Evolutionary conservation across 2,797 vertebrate species (phyloP).

Genomic region (Catostomus latipinnis): DNA sequence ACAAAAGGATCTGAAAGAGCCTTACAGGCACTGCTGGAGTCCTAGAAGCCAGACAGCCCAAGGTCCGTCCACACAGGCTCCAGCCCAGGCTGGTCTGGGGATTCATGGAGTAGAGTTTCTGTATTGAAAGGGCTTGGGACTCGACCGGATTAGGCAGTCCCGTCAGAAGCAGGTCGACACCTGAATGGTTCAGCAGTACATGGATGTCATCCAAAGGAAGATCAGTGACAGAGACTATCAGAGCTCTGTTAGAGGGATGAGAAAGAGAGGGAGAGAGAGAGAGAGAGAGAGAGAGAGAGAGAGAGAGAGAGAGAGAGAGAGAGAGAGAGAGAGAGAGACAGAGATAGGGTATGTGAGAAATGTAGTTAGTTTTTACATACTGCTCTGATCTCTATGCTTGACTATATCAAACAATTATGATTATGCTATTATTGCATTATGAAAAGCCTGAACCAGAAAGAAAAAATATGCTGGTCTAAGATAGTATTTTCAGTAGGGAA

Average conservation of each 20-base stretch:
- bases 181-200: slow-evolving; percentile 67
- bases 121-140: slow-evolving; percentile 40
- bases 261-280: background rate
- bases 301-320: background rate
- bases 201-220: slow-evolving; percentile 30
- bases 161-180: slow-evolving; percentile 73
- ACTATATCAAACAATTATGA: too few species aligned
- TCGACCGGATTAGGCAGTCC: slow-evolving; percentile 59
- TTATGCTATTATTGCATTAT: too few species aligned
- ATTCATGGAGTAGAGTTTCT: slow-evolving; percentile 40
- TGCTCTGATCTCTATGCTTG: too few species aligned
- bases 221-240: slow-evolving; percentile 68
- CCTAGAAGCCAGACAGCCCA: slow-evolving; percentile 65
- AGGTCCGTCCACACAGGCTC: slow-evolving; percentile 67
- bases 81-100: slow-evolving; percentile 69
- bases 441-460: too few species aligned
- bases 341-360: too few species aligned
- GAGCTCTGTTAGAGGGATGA: slow-evolving; percentile 62
- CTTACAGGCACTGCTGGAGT: slow-evolving; percentile 63
- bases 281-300: background rate
- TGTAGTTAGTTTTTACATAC: too few species aligned
- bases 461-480: too few species aligned
- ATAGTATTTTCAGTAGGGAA: too few species aligned
- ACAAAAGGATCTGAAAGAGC: slow-evolving; percentile 84
- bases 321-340: too few species aligned